Base-by-base conservation (phyloP, 2,888 invertebrate species). In the Mesorhabditis sp. region DNA sequence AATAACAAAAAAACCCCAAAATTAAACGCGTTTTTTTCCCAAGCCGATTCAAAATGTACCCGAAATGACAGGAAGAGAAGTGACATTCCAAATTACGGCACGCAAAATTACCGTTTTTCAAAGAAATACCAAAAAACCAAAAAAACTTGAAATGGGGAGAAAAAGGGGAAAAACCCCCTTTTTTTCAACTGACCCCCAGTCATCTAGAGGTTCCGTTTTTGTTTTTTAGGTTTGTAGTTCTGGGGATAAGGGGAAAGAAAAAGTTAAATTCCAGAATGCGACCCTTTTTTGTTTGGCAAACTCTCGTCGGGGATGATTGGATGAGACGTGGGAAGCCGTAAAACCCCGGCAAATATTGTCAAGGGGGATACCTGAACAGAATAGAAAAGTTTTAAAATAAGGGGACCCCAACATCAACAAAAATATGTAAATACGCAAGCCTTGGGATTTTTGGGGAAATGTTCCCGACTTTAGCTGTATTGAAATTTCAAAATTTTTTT, bases 371-470 rank as follows among this genome's bases (percentile, higher is more conserved):
- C 74, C 74, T 74, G 65, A 69, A 50, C n/a, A n/a, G n/a, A n/a
- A n/a, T n/a, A n/a, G n/a, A n/a, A n/a, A n/a, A n/a, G n/a, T n/a
- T n/a, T n/a, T n/a, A n/a, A n/a, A n/a, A n/a, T n/a, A n/a, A n/a
- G n/a, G n/a, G n/a, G n/a, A n/a, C 4, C 13, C 82, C 83, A 13
- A 79, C 70, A 71, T 83, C 83, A 0, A 83, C 83, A 81, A 75
- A 70, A 80, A 80, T 65, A 79, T 76, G 68, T 83, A 83, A 83
- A 83, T 4, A 74, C 74, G 58, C 71, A 68, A 62, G 77, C 75
- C 6, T 75, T 63, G 3, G 78, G 62, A 43, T 68, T 67, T 2
- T 76, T 69, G 10, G 70, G 82, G 65, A 82, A 78, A 70, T 83
- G 82, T 68, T 83, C 83, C 82, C 82, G 83, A 10, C 82, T 74